phyloP scores from a whole-genome alignment of 2,113 vertebrate species.

The Coracopsis vasa region DNA sequence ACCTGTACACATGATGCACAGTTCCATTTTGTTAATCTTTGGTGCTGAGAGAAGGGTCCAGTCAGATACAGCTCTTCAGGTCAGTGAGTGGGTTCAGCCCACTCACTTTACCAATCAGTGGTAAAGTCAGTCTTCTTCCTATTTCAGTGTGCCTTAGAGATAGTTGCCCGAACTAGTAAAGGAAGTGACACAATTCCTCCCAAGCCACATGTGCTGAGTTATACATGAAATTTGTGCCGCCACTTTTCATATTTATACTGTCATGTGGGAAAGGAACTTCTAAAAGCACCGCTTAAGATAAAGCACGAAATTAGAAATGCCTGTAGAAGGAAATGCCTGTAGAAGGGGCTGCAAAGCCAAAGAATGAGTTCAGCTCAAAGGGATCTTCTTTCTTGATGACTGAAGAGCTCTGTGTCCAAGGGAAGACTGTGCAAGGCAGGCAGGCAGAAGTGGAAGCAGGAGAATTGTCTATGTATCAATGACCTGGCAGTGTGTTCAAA shows the following conservation, averaged over 20 bases:
- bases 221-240: neutral
- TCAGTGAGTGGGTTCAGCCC: neutral
- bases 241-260: neutral
- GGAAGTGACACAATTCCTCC: neutral
- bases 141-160: neutral
- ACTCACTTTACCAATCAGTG: neutral
- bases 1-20: neutral
- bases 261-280: neutral
- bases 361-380: neutral
- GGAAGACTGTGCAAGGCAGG: neutral
- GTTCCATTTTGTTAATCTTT: neutral
- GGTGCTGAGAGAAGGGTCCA: neutral
- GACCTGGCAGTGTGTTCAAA: neutral
- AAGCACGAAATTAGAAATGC: neutral
- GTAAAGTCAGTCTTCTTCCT: neutral
- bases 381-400: neutral
- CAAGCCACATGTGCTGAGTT: neutral
- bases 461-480: neutral
- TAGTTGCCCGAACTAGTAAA: neutral
- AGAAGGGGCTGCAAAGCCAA: neutral
- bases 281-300: neutral
- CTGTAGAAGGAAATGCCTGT: neutral
- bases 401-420: neutral
- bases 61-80: neutral
- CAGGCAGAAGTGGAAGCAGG: neutral